Base-by-base conservation (phyloP, 2,888 invertebrate genomes). In the Choreutis nemorana region DNA sequence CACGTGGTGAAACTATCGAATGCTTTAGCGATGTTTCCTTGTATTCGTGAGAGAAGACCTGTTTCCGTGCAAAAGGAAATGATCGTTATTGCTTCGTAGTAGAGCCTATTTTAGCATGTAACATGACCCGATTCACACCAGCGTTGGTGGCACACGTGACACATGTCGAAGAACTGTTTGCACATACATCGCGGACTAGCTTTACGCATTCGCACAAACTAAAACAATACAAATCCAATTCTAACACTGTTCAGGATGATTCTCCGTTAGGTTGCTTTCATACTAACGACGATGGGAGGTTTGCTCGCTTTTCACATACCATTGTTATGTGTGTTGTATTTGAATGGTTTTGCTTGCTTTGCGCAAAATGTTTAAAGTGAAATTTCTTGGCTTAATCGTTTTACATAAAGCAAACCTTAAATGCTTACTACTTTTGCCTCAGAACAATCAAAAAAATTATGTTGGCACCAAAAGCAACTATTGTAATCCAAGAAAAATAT, bases 41-140 rank as follows among this genome's bases (percentile, higher is more conserved):
- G n/a, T n/a, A n/a, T n/a, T n/a, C n/a, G n/a, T n/a, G n/a, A n/a
- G n/a, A n/a, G n/a, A n/a, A n/a, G n/a, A n/a, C n/a, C n/a, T n/a
- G n/a, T n/a, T n/a, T n/a, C n/a, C n/a, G n/a, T n/a, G n/a, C n/a
- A n/a, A n/a, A n/a, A n/a, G n/a, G n/a, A n/a, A n/a, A n/a, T n/a
- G n/a, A n/a, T n/a, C n/a, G n/a, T n/a, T n/a, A n/a, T n/a, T n/a
- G n/a, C n/a, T n/a, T n/a, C n/a, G n/a, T n/a, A n/a, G n/a, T n/a
- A n/a, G n/a, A n/a, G n/a, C n/a, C n/a, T n/a, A n/a, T n/a, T n/a
- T n/a, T n/a, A 55, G 71, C 71, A 71, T 70, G 64, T 50, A 36
- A 65, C 55, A 62, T 55, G 44, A 66, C 56, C 77, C 77, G 77
- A 78, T 78, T 78, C 77, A 78, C 77, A 78, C 77, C 60, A 73